Evolutionary conservation across 2,888 invertebrate genomes (phyloP).

Genomic region (Abrostola triplasia): DNA sequence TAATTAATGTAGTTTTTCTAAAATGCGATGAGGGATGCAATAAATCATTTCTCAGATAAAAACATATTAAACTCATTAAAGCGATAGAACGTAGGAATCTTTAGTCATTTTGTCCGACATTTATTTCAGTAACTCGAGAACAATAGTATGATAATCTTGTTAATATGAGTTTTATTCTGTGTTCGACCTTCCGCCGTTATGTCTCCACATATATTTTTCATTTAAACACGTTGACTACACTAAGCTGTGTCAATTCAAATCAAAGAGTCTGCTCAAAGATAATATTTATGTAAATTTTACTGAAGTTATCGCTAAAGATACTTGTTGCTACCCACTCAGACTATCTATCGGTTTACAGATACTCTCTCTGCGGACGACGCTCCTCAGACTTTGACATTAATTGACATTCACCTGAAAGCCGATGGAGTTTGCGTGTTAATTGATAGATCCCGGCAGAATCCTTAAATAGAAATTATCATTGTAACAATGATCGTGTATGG

Average conservation of each 20-base stretch:
- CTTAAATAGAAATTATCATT: slow-evolving; percentile 55
- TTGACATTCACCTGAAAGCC: slow-evolving; percentile 81
- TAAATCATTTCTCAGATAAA: background rate
- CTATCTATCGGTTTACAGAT: slow-evolving; percentile 57
- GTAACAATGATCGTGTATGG: slow-evolving; percentile 45
- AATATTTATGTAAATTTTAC: slow-evolving; percentile 43
- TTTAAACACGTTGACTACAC: slow-evolving; percentile 43
- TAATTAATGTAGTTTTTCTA: background rate
- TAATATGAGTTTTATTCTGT: slow-evolving; percentile 42
- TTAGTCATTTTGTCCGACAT: slow-evolving; percentile 27
- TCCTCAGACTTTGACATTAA: slow-evolving; percentile 74
- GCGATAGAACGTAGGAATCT: slow-evolving; percentile 27
- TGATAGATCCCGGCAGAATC: slow-evolving; percentile 79
- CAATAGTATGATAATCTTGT: slow-evolving; percentile 52
- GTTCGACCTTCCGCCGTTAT: slow-evolving; percentile 41
- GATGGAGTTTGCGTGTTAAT: slow-evolving; percentile 80
- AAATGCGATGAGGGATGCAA: background rate
- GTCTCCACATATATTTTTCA: slow-evolving; percentile 39
- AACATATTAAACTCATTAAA: slow-evolving; percentile 9
- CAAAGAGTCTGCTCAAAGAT: slow-evolving; percentile 8
- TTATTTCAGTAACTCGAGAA: slow-evolving; percentile 36
- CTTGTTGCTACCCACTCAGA: slow-evolving; percentile 57
- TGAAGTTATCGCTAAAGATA: slow-evolving; percentile 36
- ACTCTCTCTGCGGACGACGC: slow-evolving; percentile 61
- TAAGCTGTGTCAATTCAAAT: slow-evolving; percentile 39